phyloP scores from a whole-genome alignment of 2,113 vertebrate genomes.

The Bufo bufo region DNA sequence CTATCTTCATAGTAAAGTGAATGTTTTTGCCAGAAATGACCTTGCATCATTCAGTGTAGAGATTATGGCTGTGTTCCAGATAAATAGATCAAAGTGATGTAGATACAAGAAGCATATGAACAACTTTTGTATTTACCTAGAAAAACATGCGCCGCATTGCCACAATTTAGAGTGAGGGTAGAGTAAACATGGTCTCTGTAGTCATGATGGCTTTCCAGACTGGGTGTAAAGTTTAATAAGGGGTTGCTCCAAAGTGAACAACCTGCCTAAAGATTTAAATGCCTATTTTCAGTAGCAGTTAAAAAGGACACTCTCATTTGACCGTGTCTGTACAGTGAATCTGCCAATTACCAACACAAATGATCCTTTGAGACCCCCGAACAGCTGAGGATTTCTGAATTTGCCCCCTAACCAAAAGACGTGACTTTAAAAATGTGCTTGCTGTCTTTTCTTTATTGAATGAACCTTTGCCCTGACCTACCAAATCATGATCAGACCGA shows the following conservation, averaged over 20 bases:
- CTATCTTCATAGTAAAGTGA: no score
- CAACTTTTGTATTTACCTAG: no score
- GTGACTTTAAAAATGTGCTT: conserved; percentile 42
- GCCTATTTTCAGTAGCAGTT: neutral
- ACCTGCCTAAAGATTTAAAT: neutral
- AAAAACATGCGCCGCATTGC: no score
- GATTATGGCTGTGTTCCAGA: no score
- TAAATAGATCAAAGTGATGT: no score
- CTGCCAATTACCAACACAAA: conserved; percentile 37
- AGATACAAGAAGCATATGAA: no score
- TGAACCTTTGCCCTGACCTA: conserved; percentile 46
- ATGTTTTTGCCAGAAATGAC: no score
- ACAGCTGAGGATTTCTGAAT: conserved; percentile 43
- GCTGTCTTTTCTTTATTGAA: conserved; percentile 35
- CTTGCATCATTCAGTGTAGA: no score
- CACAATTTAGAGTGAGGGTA: neutral
- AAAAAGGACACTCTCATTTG: neutral
- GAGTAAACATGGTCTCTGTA: neutral
- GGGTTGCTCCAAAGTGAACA: neutral
- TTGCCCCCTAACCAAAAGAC: conserved; percentile 46
- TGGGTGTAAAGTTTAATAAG: neutral
- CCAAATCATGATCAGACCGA: accelerated
- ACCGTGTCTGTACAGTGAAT: conserved; percentile 23
- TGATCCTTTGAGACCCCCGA: conserved; percentile 41
- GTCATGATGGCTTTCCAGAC: neutral